Base-by-base conservation (phyloP, 2,113 vertebrate species). In the Phocoena phocoena region DNA sequence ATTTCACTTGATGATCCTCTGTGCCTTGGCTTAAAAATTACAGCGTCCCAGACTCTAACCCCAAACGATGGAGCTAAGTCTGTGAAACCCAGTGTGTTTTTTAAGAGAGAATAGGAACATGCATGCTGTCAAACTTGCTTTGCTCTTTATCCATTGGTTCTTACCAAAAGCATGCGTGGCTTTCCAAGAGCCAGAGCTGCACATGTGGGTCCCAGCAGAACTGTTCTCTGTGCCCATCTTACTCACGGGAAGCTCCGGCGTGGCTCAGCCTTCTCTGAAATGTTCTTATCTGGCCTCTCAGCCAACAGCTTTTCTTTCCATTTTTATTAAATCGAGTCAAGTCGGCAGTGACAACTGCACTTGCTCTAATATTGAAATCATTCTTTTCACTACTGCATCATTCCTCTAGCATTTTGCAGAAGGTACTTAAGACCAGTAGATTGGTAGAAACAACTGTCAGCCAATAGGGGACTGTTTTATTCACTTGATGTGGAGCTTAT, bases 351-450 rank as follows among this genome's bases (percentile, higher is more conserved):
- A 82, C 76, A 84, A 60, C 55, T 58, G 28, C 11, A 73, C 65
- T 97, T 97, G 76, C 82, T 93, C 71, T 95, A 80, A 93, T 91
- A 79, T 80, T 93, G 84, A 90, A 94, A 95, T 97, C 87, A 96
- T 95, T 95, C 82, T 97, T 97, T 97, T 93, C 98, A 97, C 95
- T 60, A 91, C n/a, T 13, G 50, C 93, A 81, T 93, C 93, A 65
- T 83, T 93, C 58, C 53, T 67, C 17, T 50, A 89, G 74, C 23
- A 47, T 82, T 81, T 95, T 81, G 44, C n/a, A 85, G 74, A 88
- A 84, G 15, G 26, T 33, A 36, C 36, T 50, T 67, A 84, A 90
- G 25, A 65, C 90, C 84, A 33, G 83, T 23, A 84, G 74, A 44
- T 31, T 38, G 67, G 44, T 62, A 83, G 41, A 93, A 96, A 93